Percentiles rank a stretch among this genome's conserved stretches.
Conservation (phyloP, 2,888 invertebrate genomes). For the Crioceris asparagi region DNA sequence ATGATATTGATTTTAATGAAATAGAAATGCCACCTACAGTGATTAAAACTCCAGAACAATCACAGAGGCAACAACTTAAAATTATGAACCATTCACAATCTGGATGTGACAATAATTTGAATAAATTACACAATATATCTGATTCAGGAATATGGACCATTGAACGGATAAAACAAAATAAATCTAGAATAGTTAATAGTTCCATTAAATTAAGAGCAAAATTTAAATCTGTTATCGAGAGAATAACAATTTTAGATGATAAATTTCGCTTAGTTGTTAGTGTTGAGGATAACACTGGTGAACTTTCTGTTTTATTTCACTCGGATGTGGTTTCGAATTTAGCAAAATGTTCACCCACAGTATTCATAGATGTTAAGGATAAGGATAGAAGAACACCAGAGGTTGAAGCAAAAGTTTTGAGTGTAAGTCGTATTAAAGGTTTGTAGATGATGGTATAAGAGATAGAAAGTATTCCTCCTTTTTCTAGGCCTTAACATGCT, state of each 20-base stretch:
- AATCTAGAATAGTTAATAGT: neutral
- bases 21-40: constrained; percentile 11
- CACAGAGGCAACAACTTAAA: constrained; percentile 10
- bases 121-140: neutral
- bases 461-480: too few species aligned
- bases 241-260: constrained; percentile 43
- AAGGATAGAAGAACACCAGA: constrained; percentile 1
- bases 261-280: constrained; percentile 47
- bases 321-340: neutral
- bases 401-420: constrained; percentile 24
- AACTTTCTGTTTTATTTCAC: constrained; percentile 37
- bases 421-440: too few species aligned
- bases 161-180: neutral
- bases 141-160: constrained; percentile 16
- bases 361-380: constrained; percentile 3
- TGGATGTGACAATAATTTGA: neutral
- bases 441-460: neutral
- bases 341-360: constrained; percentile 5
- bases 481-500: too few species aligned
- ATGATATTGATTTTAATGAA: too few species aligned
- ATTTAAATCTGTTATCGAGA: constrained; percentile 44
- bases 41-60: constrained; percentile 2
- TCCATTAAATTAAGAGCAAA: constrained; percentile 47
- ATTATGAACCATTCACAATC: neutral
- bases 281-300: constrained; percentile 47